These are phyloP conservation scores for Parnassius apollo DNA, from an alignment of 2,888 invertebrate species.

Conservation along the genomic window DNA sequence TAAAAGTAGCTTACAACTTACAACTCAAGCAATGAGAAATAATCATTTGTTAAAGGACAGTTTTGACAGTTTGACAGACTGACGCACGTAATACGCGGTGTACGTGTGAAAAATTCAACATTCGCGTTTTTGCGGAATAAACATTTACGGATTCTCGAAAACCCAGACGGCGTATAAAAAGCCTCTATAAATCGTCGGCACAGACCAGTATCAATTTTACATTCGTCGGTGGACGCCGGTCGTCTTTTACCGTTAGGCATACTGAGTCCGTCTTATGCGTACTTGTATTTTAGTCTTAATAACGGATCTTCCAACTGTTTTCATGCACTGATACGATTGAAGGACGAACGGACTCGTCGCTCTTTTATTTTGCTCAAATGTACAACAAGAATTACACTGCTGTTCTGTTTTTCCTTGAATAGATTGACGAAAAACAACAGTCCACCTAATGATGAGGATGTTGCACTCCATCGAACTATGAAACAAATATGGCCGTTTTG, in stretches of 20 bases:
- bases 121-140: conserved; percentile 2
- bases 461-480: too few species aligned
- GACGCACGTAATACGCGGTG: neutral
- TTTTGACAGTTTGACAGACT: too few species aligned
- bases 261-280: conserved; percentile 8
- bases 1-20: too few species aligned
- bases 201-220: conserved; percentile 26
- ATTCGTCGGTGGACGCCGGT: conserved; percentile 17
- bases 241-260: conserved; percentile 22
- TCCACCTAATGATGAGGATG: too few species aligned
- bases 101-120: conserved; percentile 12
- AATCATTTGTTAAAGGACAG: too few species aligned
- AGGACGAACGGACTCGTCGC: conserved; percentile 29
- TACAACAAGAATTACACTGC: too few species aligned
- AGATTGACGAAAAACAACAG: too few species aligned
- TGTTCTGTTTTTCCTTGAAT: too few species aligned
- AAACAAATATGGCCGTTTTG: too few species aligned
- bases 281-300: conserved; percentile 25
- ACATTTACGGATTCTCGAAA: conserved; percentile 22
- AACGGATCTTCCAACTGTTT: conserved; percentile 34
- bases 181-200: conserved; percentile 20
- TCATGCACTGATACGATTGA: conserved; percentile 35
- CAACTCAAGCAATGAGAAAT: too few species aligned
- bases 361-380: conserved; percentile 8
- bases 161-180: conserved; percentile 20